Base-by-base conservation (phyloP, 2,113 vertebrate genomes). In the Leuciscus idus region DNA sequence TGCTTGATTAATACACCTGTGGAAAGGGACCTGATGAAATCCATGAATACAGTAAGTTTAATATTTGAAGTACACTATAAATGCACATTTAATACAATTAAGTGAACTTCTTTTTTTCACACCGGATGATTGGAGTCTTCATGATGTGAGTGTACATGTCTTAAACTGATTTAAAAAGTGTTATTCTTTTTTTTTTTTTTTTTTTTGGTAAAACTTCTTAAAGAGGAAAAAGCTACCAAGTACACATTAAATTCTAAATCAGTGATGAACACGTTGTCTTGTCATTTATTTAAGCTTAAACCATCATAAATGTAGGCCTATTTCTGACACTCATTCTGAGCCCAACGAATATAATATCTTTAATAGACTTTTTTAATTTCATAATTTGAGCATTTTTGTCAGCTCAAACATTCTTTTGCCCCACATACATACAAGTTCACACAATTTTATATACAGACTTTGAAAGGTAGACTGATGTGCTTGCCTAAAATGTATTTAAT, bases 381-480 rank as follows among this genome's bases (percentile, higher is more conserved):
- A 50, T 21, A 21, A 10, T 76, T 74, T 73, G 43, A 81, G 39
- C 81, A 17, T 85, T 74, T 82, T 6, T 76, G 59, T 66, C 64
- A 30, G 62, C 72, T 68, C 57, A 52, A 59, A 26, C 39, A 70
- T 79, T 48, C 46, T 55, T 76, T 81, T 50, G 43, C 81, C 66
- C 61, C 17, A 72, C 30, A 26, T 68, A 84, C 83, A 83, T 79
- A 88, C 30, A 86, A 64, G 28, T 86, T 74, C 75, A 87, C 73
- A 83, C 75, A 84, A 36, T 76, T 84, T 23, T 81, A 52, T 89
- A 55, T 87, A 77, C 83, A 81, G 15, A 66, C 48, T 66, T 85
- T 36, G 64, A 84, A 66, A 88, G 19, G 57, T 57, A 85, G 79
- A 15, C 50, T 62, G 50, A 81, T 74, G 9, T 48, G 43, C 6